A percentile compares a stretch with the other conserved stretches of the same genome.
phyloP scores from a whole-genome alignment of 2,113 vertebrate species.

The Danio rerio region GRCz12tu NC_133179.1:62631001-62631500 shows the following conservation, averaged over 20 bases:
- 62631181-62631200: neutral
- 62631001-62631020: too few relatives aligned
- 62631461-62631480: neutral
- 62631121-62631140: neutral
- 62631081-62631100: constrained; percentile 6
- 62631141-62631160: constrained; percentile 10
- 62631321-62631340: constrained; percentile 32
- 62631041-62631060: constrained; percentile 1
- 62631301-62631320: constrained; percentile 46
- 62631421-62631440: neutral
- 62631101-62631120: neutral
- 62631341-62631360: constrained; percentile 42
- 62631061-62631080: neutral
- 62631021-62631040: neutral
- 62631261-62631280: neutral
- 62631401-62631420: neutral
- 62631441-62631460: neutral
- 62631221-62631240: neutral
- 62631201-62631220: neutral
- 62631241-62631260: neutral
- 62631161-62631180: neutral
- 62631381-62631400: neutral
- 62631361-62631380: constrained; percentile 49
- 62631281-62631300: constrained; percentile 43
- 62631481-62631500: constrained; percentile 23